Conservation (phyloP, 2,113 vertebrate genomes). For the Ahaetulla prasina region DNA sequence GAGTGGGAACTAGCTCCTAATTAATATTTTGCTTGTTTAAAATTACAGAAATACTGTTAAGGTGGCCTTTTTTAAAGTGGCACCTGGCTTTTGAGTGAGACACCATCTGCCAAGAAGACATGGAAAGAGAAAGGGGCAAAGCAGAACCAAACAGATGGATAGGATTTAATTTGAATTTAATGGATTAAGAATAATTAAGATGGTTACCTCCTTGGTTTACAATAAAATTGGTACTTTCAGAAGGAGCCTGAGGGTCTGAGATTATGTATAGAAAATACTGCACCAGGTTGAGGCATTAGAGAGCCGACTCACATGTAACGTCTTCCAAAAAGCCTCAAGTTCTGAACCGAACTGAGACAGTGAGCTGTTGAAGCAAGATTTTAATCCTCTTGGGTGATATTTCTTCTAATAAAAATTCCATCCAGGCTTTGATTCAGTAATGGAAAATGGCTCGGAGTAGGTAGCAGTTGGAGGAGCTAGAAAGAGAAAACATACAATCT, state of each 20-base stretch:
- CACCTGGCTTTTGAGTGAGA: background rate
- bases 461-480: background rate
- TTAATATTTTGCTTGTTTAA: background rate
- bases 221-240: background rate
- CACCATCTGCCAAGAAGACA: background rate
- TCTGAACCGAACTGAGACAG: background rate
- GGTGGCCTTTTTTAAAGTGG: background rate
- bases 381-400: background rate
- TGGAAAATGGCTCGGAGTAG: background rate
- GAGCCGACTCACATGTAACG: background rate
- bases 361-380: background rate
- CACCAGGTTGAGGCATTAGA: background rate
- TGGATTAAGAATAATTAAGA: background rate
- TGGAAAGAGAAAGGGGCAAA: background rate
- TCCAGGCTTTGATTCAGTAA: background rate
- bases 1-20: background rate
- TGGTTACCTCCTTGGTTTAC: background rate
- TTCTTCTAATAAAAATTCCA: background rate
- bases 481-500: background rate
- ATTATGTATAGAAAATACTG: background rate
- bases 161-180: background rate
- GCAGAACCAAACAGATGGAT: background rate
- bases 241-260: background rate
- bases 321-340: background rate
- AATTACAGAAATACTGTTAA: background rate